Percentiles rank a stretch among this genome's conserved stretches.
phyloP scores from a whole-genome alignment of 2,888 invertebrate species.

The Cenopis cana region DNA sequence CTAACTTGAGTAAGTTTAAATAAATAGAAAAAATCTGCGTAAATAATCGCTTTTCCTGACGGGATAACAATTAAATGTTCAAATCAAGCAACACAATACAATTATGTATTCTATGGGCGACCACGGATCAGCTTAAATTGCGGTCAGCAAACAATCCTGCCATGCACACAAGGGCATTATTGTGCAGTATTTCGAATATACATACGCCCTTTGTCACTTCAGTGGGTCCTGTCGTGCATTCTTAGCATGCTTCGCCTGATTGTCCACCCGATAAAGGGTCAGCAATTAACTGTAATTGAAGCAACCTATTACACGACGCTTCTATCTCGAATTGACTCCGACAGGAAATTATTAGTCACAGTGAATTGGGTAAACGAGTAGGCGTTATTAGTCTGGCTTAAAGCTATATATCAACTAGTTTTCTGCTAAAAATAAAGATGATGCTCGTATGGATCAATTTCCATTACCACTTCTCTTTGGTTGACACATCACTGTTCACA shows the following conservation, averaged over 20 bases:
- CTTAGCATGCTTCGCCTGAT: conserved; percentile 62
- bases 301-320: conserved; percentile 35
- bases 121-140: conserved; percentile 24
- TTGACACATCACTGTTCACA: background rate
- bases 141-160: conserved; percentile 6
- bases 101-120: conserved; percentile 14
- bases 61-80: conserved; percentile 10
- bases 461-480: background rate
- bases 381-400: background rate
- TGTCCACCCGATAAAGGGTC: conserved; percentile 66
- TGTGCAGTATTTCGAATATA: background rate
- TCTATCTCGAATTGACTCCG: conserved; percentile 28
- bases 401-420: background rate
- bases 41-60: conserved; percentile 6
- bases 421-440: conserved; percentile 8
- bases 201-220: conserved; percentile 46
- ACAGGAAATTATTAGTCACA: conserved; percentile 17
- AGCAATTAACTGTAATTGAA: conserved; percentile 49
- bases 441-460: conserved; percentile 1
- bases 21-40: background rate
- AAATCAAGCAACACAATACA: conserved; percentile 13
- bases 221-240: conserved; percentile 60
- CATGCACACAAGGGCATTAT: background rate
- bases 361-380: background rate
- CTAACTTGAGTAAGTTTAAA: too few species aligned